phyloP scores from a whole-genome alignment of 2,888 invertebrate genomes.

The Neoaliturus tenellus region DNA sequence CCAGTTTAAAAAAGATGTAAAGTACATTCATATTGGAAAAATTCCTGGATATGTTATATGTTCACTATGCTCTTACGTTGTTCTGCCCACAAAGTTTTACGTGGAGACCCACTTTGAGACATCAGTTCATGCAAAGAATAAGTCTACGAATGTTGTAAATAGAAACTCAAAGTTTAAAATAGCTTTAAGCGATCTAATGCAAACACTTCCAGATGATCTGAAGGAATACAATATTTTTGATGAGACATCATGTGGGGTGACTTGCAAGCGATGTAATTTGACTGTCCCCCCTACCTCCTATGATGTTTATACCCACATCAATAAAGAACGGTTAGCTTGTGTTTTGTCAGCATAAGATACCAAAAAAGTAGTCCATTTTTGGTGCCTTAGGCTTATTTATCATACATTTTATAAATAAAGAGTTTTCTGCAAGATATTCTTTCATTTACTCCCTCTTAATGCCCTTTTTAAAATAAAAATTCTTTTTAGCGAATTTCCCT shows the following conservation, averaged over 20 bases:
- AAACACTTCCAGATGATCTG: background rate
- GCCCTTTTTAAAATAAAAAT: no score
- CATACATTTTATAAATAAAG: no score
- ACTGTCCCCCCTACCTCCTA: background rate
- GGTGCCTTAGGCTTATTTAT: no score
- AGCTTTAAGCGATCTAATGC: background rate
- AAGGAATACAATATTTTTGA: background rate
- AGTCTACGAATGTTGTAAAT: background rate
- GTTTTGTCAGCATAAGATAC: no score
- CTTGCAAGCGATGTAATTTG: background rate
- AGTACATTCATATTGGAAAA: background rate
- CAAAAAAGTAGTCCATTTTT: no score
- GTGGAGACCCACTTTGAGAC: background rate
- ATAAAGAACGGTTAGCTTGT: background rate
- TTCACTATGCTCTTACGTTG: background rate
- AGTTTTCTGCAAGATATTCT: no score
- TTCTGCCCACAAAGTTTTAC: background rate
- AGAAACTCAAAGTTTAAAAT: background rate
- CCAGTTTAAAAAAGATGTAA: background rate
- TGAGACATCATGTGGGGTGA: background rate
- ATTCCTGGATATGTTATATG: conserved; percentile 19
- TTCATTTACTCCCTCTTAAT: no score
- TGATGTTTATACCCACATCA: background rate
- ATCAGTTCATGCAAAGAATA: background rate
- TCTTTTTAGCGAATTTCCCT: no score